Evolutionary conservation across 2,888 invertebrate species (phyloP), one percentile per base, ranked within the genome.

Genomic region (Synergus laeviventris): DNA sequence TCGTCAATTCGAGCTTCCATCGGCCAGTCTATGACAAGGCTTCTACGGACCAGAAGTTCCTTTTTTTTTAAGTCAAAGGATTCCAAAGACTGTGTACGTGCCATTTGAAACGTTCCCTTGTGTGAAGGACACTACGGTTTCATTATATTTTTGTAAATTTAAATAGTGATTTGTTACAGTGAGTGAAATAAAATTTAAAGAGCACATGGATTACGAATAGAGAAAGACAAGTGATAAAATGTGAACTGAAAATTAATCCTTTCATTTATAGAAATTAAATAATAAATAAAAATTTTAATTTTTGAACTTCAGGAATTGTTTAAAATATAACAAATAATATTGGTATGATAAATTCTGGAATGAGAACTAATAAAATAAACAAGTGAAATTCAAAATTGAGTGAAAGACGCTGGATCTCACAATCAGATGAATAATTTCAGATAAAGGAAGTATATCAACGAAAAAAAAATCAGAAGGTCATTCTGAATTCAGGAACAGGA

Each of bases 1-100:
- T 76, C 81, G 76, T 79, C 78, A 77, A 78, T 77, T 75, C 81
- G 79, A 81, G 73, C 61, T 73, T 77, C 74, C 75, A 76, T 76
- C 76, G 79, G 77, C 76, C 76, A 79, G 80, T 80, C 76, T 78
- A 75, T 74, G 76, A 76, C 74, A 59, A 59, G 39, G 59, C 45
- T 14, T 75, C 62, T 21, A 73, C 49, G 74, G 78, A 66, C 31
- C 31, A 31, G 31, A 31, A 31, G 31, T 31, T 31, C 31, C 31
- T 31, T 31, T 31, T 21, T 21, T 18, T 49, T 54, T 56, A 3
- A 56, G 16, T 16, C 5, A 0, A 21, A 21, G 9, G 11, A 56
- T 56, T 56, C 54, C 9, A 56, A 56, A 56, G 1, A 9, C 0
- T 21, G 54, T 21, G 54, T 56, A 56, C 54, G 54, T 56, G 18